Evolutionary conservation across 2,113 vertebrate species (phyloP), one percentile per base, ranked within the genome.

Genomic region (Sorex fumeus): DNA sequence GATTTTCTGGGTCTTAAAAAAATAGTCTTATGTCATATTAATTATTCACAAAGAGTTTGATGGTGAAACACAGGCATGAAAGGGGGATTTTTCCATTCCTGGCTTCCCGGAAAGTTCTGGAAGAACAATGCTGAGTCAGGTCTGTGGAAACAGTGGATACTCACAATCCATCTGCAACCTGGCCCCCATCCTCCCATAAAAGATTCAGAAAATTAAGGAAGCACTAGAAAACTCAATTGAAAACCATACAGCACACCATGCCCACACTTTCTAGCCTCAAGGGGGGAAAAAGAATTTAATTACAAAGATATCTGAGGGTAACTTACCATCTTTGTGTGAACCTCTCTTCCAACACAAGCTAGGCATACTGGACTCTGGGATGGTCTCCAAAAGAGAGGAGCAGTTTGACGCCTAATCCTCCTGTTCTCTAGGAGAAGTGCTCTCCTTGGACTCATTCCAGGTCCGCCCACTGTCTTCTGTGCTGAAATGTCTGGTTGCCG

Each of bases 51-150:
- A 16, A 53, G 19, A 79, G 19, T 53, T 53, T 2, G 4, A 7
- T 32, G 40, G 23, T 50, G 40, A 80, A 66, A 81, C 5, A 9
- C 5, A 60, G 60, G 76, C 34, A 62, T 0, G 3, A 12, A 64
- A 34, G 16, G 34, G 81, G 77, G 16, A 25, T 67, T 94, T 96
- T 95, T 91, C 94, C 84, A 84, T 70, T 71, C 47, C 28, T 47
- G 28, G 23, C 12, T 66, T 67, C 47, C 16, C 43, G 27, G 8
- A 11, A 47, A 77, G 15, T 62, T 83, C 25, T 30, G 50, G 25
- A 19, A 67, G 71, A 36, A 25, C 3, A 30, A 67, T 50, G 6
- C 18, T 0, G 0, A 74, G 36, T n/a, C 25, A 28, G 53, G 28
- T 74, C 45, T 8, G 0, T 4, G 28, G n/a, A 30, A 67, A 81